Percentiles rank a stretch among this genome's conserved stretches.
These are phyloP conservation scores for Fulica atra DNA, from an alignment of 2,113 vertebrate genomes.

Conservation along the genomic window DNA sequence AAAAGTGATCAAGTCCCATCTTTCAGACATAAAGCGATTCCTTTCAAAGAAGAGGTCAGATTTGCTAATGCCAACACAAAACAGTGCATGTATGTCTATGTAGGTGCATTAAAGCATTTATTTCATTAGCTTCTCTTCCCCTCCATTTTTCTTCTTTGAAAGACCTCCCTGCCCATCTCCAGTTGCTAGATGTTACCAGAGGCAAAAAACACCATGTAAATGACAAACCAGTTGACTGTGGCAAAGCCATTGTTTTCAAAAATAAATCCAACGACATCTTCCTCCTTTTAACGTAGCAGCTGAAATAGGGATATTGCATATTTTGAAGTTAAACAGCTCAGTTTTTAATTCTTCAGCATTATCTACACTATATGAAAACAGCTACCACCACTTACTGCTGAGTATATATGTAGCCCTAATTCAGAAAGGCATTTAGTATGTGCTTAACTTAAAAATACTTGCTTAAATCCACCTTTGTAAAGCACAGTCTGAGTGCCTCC, in stretches of 20 bases:
- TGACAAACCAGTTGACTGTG: neutral
- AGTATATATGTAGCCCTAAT: neutral
- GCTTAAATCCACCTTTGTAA: neutral
- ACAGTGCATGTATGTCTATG: fast-evolving
- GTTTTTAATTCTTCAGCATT: neutral
- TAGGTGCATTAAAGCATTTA: neutral
- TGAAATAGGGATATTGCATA: neutral
- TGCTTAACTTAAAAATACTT: neutral
- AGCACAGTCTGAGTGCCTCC: neutral
- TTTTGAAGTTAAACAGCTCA: neutral
- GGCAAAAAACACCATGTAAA: neutral
- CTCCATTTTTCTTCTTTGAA: neutral
- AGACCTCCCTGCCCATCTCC: neutral
- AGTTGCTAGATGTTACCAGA: neutral
- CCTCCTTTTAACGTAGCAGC: neutral
- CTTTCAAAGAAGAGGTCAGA: neutral
- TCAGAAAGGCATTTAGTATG: neutral
- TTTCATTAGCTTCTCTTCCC: neutral
- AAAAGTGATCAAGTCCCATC: neutral
- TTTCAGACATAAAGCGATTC: neutral
- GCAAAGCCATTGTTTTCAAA: neutral
- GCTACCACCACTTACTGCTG: neutral
- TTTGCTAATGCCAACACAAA: neutral
- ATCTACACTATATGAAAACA: neutral
- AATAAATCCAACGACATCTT: neutral